These are phyloP conservation scores for Enteromius anoplus DNA, from an alignment of 2,797 vertebrate genomes.

Conservation along the genomic window DNA sequence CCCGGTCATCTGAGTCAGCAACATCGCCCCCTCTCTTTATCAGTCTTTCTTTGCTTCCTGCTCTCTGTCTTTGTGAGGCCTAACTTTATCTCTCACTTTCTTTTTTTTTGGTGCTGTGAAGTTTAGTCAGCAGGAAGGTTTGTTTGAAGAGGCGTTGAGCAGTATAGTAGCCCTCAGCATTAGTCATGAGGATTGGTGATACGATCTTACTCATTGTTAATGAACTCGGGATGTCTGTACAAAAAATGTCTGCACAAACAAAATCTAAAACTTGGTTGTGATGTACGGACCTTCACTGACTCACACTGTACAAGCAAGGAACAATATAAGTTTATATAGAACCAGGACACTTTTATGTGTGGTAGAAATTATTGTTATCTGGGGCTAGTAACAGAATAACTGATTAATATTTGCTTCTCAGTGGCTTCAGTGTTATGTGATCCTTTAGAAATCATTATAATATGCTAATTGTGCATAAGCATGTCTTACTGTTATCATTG, in stretches of 20 bases:
- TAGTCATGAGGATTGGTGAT: constrained; percentile 11
- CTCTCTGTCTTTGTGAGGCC: background rate
- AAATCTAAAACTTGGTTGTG: background rate
- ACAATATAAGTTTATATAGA: background rate
- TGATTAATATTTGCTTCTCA: background rate
- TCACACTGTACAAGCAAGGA: background rate
- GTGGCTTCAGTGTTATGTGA: background rate
- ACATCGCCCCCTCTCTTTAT: constrained; percentile 36
- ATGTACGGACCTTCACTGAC: background rate
- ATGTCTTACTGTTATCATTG: background rate
- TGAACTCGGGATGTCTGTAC: background rate
- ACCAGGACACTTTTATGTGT: background rate
- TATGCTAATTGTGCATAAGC: background rate
- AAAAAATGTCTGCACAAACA: no score
- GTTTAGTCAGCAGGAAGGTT: constrained; percentile 28
- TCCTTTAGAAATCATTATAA: background rate
- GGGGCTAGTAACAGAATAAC: background rate
- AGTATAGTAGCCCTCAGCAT: background rate
- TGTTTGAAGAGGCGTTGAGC: constrained; percentile 5
- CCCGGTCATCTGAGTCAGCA: constrained; percentile 57
- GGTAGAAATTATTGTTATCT: background rate
- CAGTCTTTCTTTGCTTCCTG: background rate
- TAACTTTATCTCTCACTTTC: background rate
- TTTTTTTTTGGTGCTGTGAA: constrained; percentile 7
- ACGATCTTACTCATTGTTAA: background rate